Percentiles rank a stretch among this genome's conserved stretches.
These are phyloP conservation scores for Uloborus plumipes DNA, from an alignment of 2,888 invertebrate species.

Conservation along the genomic window DNA sequence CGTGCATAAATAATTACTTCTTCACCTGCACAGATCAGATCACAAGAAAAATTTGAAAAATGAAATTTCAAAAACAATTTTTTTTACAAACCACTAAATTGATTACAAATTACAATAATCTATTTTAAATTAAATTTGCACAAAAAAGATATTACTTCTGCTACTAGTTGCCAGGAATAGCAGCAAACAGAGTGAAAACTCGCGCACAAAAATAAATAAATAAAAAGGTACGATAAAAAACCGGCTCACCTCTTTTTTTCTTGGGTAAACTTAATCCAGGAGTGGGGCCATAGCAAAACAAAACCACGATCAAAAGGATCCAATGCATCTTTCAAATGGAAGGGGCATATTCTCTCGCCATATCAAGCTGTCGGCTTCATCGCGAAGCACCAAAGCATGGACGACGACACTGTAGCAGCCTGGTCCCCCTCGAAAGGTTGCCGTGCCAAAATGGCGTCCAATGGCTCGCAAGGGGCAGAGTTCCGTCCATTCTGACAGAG, in stretches of 20 bases:
- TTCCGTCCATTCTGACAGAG: constrained; percentile 22
- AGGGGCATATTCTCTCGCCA: constrained; percentile 47
- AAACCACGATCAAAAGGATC: constrained; percentile 38
- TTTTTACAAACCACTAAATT: too few relatives aligned
- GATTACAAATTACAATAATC: too few relatives aligned
- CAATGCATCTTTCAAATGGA: constrained; percentile 51
- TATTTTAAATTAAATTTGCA: too few relatives aligned
- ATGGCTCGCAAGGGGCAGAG: constrained; percentile 25
- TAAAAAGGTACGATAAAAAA: too few relatives aligned
- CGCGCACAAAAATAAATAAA: not conserved
- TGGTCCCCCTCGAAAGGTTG: constrained; percentile 39
- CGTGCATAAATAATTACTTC: too few relatives aligned
- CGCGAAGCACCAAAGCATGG: constrained; percentile 31
- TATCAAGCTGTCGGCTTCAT: constrained; percentile 30
- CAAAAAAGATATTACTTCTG: not conserved
- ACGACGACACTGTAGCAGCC: constrained; percentile 25
- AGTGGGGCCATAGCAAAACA: constrained; percentile 53
- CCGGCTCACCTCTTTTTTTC: constrained; percentile 44
- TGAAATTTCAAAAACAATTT: too few relatives aligned
- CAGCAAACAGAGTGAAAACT: not conserved
- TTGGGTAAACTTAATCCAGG: constrained; percentile 50
- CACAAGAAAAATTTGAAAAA: too few relatives aligned
- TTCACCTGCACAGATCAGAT: too few relatives aligned
- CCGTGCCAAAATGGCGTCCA: constrained; percentile 53
- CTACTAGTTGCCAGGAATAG: not conserved